phyloP scores from a whole-genome alignment of 2,797 vertebrate genomes.

The Psittacula echo region DNA sequence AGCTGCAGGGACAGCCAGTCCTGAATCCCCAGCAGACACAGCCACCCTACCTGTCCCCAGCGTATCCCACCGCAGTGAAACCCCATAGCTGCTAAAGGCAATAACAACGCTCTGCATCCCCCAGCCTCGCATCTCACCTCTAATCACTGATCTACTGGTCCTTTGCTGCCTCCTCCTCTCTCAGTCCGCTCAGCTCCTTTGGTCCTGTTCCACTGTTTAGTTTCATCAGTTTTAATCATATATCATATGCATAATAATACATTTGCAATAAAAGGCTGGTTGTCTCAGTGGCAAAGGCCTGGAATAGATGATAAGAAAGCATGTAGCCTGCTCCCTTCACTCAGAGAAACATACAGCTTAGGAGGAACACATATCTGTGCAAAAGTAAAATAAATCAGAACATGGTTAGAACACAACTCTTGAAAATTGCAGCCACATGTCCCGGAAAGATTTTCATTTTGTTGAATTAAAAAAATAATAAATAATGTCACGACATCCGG shows the following conservation, averaged over 20 bases:
- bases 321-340: not conserved
- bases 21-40: not conserved
- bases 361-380: not conserved
- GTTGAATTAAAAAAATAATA: not conserved
- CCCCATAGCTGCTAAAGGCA: not conserved
- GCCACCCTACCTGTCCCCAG: not conserved
- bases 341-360: not conserved
- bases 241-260: not conserved
- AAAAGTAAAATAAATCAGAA: not conserved
- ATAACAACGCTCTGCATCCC: not conserved
- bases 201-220: not conserved
- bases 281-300: not conserved
- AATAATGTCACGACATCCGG: not conserved
- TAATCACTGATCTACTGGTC: rapidly evolving
- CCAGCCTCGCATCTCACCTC: not conserved
- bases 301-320: not conserved
- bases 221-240: not conserved
- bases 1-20: not conserved
- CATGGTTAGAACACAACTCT: not conserved
- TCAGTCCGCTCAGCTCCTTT: not conserved
- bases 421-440: not conserved
- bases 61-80: rapidly evolving
- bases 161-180: not conserved
- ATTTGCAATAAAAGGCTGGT: not conserved
- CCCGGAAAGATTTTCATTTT: not conserved